Conservation (phyloP, 2,888 invertebrate species). For the Drosophila pseudotakahashii region DNA sequence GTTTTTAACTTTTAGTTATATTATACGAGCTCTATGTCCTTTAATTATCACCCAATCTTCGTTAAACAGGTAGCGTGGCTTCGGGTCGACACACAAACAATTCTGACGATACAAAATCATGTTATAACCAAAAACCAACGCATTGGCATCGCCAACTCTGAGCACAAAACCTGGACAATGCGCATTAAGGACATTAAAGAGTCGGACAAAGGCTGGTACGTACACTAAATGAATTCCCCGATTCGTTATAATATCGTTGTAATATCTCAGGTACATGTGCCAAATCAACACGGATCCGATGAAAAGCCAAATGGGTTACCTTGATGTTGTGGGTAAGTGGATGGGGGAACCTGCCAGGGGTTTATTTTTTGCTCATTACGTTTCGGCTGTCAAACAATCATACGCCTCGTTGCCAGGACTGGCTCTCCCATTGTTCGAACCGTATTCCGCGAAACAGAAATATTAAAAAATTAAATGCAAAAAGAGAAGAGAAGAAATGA, state of each 20-base stretch:
- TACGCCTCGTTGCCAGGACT: conserved; percentile 46
- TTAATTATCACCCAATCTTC: background rate
- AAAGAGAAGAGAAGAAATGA: conserved; percentile 6
- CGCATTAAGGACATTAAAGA: conserved; percentile 92
- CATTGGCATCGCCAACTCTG: conserved; percentile 91
- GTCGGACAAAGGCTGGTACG: conserved; percentile 89
- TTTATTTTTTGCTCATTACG: conserved; percentile 40
- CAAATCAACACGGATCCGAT: conserved; percentile 85
- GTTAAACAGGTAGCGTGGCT: conserved; percentile 83
- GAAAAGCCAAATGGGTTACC: conserved; percentile 91
- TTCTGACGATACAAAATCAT: conserved; percentile 94
- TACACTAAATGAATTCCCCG: background rate
- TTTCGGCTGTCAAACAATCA: conserved; percentile 56
- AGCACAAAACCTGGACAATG: conserved; percentile 92
- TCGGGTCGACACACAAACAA: conserved; percentile 91
- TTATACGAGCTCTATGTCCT: too few species aligned
- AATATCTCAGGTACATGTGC: conserved; percentile 84
- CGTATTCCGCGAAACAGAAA: conserved; percentile 27
- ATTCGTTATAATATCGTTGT: background rate
- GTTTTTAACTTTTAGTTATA: too few species aligned
- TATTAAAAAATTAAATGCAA: conserved; percentile 18
- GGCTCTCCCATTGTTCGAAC: conserved; percentile 42
- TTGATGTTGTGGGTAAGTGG: conserved; percentile 93
- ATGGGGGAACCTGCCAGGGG: background rate
- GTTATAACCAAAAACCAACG: conserved; percentile 96